phyloP scores from a whole-genome alignment of 2,113 vertebrate genomes.

The Mugil cephalus region DNA sequence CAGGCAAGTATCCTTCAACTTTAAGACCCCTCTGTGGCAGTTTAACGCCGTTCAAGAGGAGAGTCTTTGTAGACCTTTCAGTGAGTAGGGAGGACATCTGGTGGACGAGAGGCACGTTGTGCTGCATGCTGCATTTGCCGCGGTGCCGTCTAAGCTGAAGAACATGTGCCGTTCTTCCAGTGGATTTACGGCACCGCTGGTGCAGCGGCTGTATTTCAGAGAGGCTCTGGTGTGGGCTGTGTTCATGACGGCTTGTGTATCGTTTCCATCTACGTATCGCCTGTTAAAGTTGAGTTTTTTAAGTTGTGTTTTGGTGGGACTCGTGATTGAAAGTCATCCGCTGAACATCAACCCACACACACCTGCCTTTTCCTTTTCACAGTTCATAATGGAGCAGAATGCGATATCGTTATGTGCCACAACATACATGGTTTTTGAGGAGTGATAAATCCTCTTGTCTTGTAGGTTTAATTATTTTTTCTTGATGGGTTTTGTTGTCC shows the following conservation, averaged over 20 bases:
- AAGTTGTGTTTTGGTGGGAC: too few relatives aligned
- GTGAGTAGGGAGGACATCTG: conserved; percentile 57
- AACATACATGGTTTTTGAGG: not conserved
- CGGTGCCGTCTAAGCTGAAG: not conserved
- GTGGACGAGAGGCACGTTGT: conserved; percentile 37
- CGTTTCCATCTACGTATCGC: too few relatives aligned
- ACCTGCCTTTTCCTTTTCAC: not conserved
- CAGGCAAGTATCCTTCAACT: conserved; percentile 79
- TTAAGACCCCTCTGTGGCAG: not conserved
- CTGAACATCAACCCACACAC: not conserved
- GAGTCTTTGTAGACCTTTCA: conserved; percentile 4
- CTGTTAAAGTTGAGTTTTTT: too few relatives aligned
- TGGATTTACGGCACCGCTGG: not conserved
- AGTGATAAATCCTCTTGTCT: not conserved
- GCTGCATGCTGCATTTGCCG: not conserved
- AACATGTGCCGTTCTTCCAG: not conserved
- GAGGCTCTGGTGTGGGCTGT: not conserved
- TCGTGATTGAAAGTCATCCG: too few relatives aligned
- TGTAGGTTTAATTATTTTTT: too few relatives aligned
- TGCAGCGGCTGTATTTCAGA: not conserved
- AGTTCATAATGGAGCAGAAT: not conserved
- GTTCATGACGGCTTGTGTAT: too few relatives aligned
- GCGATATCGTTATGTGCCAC: not conserved
- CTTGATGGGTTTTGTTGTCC: too few relatives aligned
- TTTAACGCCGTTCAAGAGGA: conserved; percentile 1